Base-by-base conservation (phyloP, 2,888 invertebrate genomes). In the Elegia similella region DNA sequence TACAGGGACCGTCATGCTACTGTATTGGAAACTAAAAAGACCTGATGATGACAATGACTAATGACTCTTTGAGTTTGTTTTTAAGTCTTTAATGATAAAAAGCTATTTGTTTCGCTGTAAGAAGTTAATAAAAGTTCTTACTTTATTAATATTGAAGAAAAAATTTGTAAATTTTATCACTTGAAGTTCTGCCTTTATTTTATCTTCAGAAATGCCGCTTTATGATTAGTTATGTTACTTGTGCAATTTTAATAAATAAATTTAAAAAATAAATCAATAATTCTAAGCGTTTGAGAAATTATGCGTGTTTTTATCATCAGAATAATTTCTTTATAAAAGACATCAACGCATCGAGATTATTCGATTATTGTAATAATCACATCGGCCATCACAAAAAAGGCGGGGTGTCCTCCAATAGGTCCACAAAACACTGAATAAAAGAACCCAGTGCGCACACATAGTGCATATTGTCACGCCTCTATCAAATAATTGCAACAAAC, bases 401-500 rank as follows among this genome's bases (percentile, higher is more conserved):
- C 75, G 75, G 72, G 73, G 70, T 70, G 44, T n/a, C 30, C 29
- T 52, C 61, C 48, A 60, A 55, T 47, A 56, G 52, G 57, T 59
- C 59, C 61, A 56, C 43, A 55, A 63, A 57, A 62, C 44, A 42
- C 52, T 15, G 17, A 34, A 50, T 50, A 55, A n/a, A 46, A 16
- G 16, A 32, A 44, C 46, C 54, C 10, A 1, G 44, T 34, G 16
- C 3, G 1, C 3, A 44, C 34, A 34, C 44, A 55, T n/a, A 44
- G 44, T 55, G 54, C 32, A 53, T 13, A 29, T 16, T 53, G 42
- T 53, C 32, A 78, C 82, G 80, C 80, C 80, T 83, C 65, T 69
- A 59, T 69, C 75, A 74, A 76, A 80, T 80, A 78, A 80, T 75
- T 74, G 69, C 67, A 70, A 73, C 71, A 76, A 62, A 75, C 68